Evolutionary conservation across 30 jellyfish, hydroid and myxozoan genomes (phyloP), one percentile per base, ranked within the genome.

Genomic region (Turritopsis rubra): DNA sequence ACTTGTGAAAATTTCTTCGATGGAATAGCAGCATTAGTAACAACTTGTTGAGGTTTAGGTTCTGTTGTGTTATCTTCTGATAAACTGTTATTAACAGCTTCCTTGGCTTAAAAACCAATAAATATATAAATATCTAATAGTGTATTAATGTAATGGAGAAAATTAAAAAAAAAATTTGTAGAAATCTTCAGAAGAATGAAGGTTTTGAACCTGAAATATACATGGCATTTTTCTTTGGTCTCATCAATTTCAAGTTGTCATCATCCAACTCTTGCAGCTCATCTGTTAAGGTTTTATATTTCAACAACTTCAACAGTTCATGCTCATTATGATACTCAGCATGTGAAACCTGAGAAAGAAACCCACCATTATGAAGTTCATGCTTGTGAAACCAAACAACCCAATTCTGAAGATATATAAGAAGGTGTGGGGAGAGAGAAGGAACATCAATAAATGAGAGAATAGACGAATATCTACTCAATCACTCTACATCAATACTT

Each of bases 1-100:
- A 89, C 88, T 81, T 89, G 96, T 18, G 93, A 82, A 89, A 88
- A 89, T 71, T 89, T 89, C 73, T 88, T 84, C 20, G 96, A 89
- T 21, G 96, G 90, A 19, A 89, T 29, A 76, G 84, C 53, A 28
- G 89, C 87, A 16, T 86, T 79, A 26, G 30, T 74, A 0, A 81
- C 65, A 27, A 81, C 75, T 16, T 82, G 73, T 54, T 87, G 89
- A 28, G 95, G 95, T 0, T 31, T 70, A n/a, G 85, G 81, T 8
- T 79, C 94, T 71, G 78, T 80, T n/a, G 70, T 24, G 77, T 54
- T 52, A 16, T 53, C 81, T 16, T 28, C 65, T 4, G 73, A 70
- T 25, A 88, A 52, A 78, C 90, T 84, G 24, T 74, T 73, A 18
- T 79, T 76, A 18, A 89, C 76, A 27, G 96, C 96, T 65, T 89